Conservation (phyloP, 2,113 vertebrate species). For the Fukomys damarensis region DNA sequence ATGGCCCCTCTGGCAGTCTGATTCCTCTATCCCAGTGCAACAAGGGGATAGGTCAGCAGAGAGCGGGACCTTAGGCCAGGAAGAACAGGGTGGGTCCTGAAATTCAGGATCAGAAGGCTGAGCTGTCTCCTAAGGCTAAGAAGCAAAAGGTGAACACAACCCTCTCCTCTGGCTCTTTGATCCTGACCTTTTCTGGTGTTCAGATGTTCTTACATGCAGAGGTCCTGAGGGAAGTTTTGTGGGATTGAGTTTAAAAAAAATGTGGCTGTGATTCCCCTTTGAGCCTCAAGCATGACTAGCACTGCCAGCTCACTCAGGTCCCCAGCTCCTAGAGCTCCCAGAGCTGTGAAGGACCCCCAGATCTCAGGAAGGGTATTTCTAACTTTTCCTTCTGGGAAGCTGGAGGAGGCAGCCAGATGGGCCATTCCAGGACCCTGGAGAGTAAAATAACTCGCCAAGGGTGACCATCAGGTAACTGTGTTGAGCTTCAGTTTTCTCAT, state of each 20-base stretch:
- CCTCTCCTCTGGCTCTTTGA: background rate
- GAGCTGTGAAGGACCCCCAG: background rate
- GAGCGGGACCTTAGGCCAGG: background rate
- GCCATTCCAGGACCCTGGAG: background rate
- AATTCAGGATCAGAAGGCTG: background rate
- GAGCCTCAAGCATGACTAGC: background rate
- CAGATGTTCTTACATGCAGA: background rate
- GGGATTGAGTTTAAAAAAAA: background rate
- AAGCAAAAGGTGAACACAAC: background rate
- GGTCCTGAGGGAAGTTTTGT: background rate
- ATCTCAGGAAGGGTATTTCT: background rate
- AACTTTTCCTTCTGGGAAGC: background rate
- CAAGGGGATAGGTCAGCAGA: background rate
- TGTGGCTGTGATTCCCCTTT: background rate
- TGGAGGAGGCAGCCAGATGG: background rate
- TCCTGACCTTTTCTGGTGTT: background rate
- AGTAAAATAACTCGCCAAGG: background rate
- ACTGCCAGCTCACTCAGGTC: background rate
- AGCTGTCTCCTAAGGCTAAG: conserved; percentile 6
- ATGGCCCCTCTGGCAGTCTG: background rate
- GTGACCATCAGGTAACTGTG: background rate
- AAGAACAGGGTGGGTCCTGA: background rate
- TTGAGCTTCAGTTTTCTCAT: background rate
- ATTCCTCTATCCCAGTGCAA: background rate
- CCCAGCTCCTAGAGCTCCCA: background rate